Evolutionary conservation across 2,888 invertebrate species (phyloP), one percentile per base, ranked within the genome.

Genomic region (Myopa tessellatipennis): DNA sequence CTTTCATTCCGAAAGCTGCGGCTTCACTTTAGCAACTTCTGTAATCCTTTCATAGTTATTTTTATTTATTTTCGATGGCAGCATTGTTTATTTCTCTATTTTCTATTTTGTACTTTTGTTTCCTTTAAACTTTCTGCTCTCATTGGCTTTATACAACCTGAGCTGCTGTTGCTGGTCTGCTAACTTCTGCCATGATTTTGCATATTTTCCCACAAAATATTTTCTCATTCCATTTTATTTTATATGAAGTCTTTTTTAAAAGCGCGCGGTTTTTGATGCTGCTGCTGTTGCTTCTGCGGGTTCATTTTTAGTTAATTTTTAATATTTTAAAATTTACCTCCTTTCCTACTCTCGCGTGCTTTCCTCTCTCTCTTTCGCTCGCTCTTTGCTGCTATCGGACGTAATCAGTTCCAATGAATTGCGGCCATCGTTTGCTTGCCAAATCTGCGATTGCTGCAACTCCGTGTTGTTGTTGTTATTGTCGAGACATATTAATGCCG

Each of bases 331-430:
- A 45, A 61, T 61, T 61, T 61, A 10, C 34, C 18, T 26, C 8
- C 16, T 38, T 5, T 65, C 38, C 5, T 6, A 4, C 55, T 16
- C 55, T 55, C 55, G 14, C 16, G 5, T 12, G 14, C 55, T 55
- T 6, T 55, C 16, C 55, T 55, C 55, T 55, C 16, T 55, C 14
- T 10, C 16, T 55, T n/a, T 55, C 16, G 14, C 55, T 50, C 10
- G 8, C 50, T 55, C 1, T 10, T n/a, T 55, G 65, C 34, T 16
- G 4, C 61, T 61, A 38, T 8, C 34, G 36, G 14, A 38, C 16
- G 65, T 65, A 65, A 70, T 70, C 55, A 70, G 52, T 58, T 70
- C 52, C 69, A 55, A 70, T 70, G 55, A 40, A 26, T 36, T 70
- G 70, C 36, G 70, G 70, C n/a, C 55, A 36, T 18, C 45, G n/a